Conservation (phyloP, 2,888 invertebrate genomes). For the Listrodromus nycthemerus region DNA sequence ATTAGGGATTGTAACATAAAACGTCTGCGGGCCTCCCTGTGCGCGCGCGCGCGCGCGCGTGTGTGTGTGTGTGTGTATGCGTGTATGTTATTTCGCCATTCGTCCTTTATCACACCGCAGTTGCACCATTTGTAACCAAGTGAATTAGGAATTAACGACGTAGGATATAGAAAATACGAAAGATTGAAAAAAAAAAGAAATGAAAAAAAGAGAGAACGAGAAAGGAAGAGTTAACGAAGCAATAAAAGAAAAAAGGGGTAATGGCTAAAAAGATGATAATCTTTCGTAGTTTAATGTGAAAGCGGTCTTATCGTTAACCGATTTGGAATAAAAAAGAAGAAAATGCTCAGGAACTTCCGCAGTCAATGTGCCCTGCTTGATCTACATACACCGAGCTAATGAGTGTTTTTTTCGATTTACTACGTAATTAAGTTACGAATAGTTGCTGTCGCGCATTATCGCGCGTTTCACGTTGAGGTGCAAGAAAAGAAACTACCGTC, state of each 20-base stretch:
- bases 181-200: slow-evolving; percentile 43
- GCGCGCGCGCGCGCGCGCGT: too few relatives aligned
- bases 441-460: slow-evolving; percentile 45
- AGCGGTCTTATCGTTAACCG: slow-evolving; percentile 62
- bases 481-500: slow-evolving; percentile 4
- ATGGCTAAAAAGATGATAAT: slow-evolving; percentile 22
- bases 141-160: slow-evolving; percentile 35
- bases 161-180: slow-evolving; percentile 42
- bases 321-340: slow-evolving; percentile 55
- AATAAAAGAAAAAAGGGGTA: slow-evolving; percentile 31
- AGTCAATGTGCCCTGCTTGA: slow-evolving; percentile 66
- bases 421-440: slow-evolving; percentile 42
- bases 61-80: slow-evolving; percentile 18
- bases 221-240: slow-evolving; percentile 15
- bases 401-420: slow-evolving; percentile 56
- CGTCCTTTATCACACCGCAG: slow-evolving; percentile 32
- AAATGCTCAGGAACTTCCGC: slow-evolving; percentile 67
- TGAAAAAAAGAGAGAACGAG: slow-evolving; percentile 15
- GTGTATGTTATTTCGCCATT: slow-evolving; percentile 35
- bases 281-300: slow-evolving; percentile 54
- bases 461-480: slow-evolving; percentile 39
- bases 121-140: slow-evolving; percentile 47
- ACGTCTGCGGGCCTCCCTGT: slow-evolving; percentile 27
- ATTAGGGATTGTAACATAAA: slow-evolving; percentile 23
- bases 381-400: slow-evolving; percentile 61